Evolutionary conservation across 2,113 vertebrate genomes (phyloP).

Genomic region (Okapia johnstoni): DNA sequence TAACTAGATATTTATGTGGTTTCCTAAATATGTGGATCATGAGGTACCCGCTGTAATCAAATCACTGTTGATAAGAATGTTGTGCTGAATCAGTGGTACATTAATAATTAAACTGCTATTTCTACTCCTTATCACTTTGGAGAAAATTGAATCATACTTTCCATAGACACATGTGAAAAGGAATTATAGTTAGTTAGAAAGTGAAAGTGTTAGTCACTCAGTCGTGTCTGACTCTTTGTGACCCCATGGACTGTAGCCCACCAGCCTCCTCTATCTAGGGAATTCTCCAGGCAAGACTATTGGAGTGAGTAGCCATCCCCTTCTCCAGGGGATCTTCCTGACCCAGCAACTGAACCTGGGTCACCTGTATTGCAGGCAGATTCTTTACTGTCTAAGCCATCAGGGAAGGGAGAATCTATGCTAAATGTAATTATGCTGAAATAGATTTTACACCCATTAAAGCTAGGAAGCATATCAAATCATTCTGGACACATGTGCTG

Average conservation of each 20-base stretch:
- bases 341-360: background rate
- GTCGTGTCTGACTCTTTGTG: background rate
- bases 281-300: background rate
- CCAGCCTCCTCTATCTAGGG: background rate
- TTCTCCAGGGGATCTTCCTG: background rate
- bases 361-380: background rate
- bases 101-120: background rate
- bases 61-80: background rate
- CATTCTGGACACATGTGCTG: background rate
- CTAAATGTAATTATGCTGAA: constrained; percentile 32
- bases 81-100: background rate
- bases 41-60: background rate
- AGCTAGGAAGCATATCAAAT: constrained; percentile 27
- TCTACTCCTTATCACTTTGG: background rate
- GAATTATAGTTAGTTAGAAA: background rate
- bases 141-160: background rate
- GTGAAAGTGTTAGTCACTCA: background rate
- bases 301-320: background rate
- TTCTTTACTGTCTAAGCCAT: background rate
- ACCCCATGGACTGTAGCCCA: background rate
- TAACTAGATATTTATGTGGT: background rate
- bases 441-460: background rate
- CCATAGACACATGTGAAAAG: background rate
- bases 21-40: background rate
- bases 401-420: background rate